Conservation (phyloP, 2,113 vertebrate species). For the Notarius lentiginosus region DNA sequence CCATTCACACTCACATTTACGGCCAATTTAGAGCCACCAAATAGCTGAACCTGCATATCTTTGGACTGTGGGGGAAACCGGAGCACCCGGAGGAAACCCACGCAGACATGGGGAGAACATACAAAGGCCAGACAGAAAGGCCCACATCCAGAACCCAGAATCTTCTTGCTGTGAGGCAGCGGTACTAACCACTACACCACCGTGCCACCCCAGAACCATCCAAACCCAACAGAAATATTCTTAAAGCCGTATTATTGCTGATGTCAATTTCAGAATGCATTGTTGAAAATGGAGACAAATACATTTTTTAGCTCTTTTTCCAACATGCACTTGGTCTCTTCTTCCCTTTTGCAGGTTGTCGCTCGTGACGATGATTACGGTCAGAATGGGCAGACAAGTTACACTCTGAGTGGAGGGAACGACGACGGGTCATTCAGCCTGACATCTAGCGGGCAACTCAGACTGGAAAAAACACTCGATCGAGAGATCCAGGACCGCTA, state of each 20-base stretch:
- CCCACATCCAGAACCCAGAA: no score
- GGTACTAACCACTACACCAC: no score
- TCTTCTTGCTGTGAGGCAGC: no score
- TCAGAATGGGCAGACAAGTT: conserved; percentile 84
- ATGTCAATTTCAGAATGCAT: background rate
- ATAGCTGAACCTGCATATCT: no score
- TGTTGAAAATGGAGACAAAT: background rate
- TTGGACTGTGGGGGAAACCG: no score
- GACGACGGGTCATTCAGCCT: conserved; percentile 84
- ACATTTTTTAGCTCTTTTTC: background rate
- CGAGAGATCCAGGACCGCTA: conserved; percentile 82
- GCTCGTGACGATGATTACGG: conserved; percentile 93
- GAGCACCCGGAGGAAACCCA: no score
- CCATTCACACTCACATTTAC: no score
- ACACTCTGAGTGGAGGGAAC: conserved; percentile 80
- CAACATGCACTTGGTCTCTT: conserved; percentile 4
- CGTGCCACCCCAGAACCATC: background rate
- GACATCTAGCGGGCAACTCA: conserved; percentile 83
- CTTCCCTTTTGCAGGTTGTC: conserved; percentile 76
- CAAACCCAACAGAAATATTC: background rate
- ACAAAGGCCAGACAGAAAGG: no score
- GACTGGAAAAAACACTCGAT: conserved; percentile 82
- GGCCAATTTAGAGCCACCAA: no score
- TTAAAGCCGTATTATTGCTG: background rate
- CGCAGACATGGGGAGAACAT: no score